Conservation (phyloP, 2,113 vertebrate genomes). For the Lichenostomus cassidix region DNA sequence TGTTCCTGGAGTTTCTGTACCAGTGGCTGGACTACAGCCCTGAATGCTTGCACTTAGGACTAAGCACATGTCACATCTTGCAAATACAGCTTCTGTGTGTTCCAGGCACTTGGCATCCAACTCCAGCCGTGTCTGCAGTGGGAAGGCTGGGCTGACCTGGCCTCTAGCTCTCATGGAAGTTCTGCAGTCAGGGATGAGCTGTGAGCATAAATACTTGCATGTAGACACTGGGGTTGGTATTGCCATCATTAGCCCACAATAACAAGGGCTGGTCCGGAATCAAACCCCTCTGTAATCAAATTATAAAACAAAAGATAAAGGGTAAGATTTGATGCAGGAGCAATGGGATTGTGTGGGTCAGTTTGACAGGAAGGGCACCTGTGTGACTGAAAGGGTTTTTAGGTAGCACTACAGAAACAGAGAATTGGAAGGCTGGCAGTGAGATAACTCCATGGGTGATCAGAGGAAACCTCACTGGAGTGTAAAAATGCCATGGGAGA, state of each 20-base stretch:
- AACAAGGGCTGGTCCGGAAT: not conserved
- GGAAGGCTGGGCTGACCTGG: not conserved
- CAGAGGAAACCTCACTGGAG: rapidly evolving
- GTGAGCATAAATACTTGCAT: not conserved
- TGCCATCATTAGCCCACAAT: not conserved
- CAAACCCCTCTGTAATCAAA: not conserved
- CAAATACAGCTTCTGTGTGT: rapidly evolving
- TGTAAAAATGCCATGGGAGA: not conserved
- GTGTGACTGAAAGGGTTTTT: not conserved
- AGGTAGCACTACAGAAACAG: not conserved
- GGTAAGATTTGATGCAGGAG: not conserved
- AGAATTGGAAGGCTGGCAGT: not conserved
- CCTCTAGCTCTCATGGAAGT: not conserved
- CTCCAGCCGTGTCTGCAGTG: not conserved
- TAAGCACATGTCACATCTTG: not conserved
- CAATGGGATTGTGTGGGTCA: not conserved
- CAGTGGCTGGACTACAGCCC: not conserved
- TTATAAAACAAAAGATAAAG: not conserved
- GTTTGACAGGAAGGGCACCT: not conserved
- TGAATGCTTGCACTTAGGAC: not conserved
- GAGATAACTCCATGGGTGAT: not conserved
- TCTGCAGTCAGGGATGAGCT: not conserved
- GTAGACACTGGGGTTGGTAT: rapidly evolving
- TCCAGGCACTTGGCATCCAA: not conserved
- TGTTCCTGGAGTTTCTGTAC: not conserved